Evolutionary conservation across 2,113 vertebrate genomes (phyloP), one percentile per base, ranked within the genome.

Genomic region (Microcebus ravelobensis): DNA sequence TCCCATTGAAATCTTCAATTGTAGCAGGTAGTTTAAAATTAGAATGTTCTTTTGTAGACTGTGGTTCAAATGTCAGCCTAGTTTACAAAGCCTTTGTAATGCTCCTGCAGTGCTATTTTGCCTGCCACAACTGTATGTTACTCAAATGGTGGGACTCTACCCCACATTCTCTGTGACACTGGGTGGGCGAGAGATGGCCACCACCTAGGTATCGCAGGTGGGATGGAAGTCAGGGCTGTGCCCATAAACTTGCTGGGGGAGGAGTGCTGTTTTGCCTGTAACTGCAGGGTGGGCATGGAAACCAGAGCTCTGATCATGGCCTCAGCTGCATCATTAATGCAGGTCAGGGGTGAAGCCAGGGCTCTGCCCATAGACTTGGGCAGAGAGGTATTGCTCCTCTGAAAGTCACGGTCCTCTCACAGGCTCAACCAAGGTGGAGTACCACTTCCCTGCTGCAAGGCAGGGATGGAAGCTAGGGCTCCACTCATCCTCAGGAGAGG

Each of bases 21-120:
- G 88, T 34, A 91, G 70, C 36, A 65, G 68, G 39, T 3, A 95
- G 52, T 80, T 95, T 57, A 73, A 57, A 82, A 79, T 93, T 82
- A 87, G 68, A 48, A 70, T 87, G 20, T 13, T 25, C 48, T 91
- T 71, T n/a, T 83, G 50, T 57, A 70, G 55, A 36, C 57, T 65
- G 10, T 27, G 31, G 48, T 93, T 86, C 68, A 70, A 91, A 79
- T 42, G 29, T 87, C 68, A 55, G 59, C 20, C 36, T 89, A 21
- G 65, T 63, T 94, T 63, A 61, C 59, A 52, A 77, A 95, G 52
- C 59, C 73, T 87, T 15, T 63, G 65, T 23, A 48, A 29, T 52
- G 76, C 45, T 73, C 42, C 2, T 39, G 45, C 34, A 42, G 23
- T 45, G 57, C 18, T 88, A 36, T 81, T 87, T 71, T 91, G 77